Percentiles rank a stretch among this genome's conserved stretches.
phyloP scores from a whole-genome alignment of 2,797 vertebrate genomes.

The Mormyrops attenuatus region DNA sequence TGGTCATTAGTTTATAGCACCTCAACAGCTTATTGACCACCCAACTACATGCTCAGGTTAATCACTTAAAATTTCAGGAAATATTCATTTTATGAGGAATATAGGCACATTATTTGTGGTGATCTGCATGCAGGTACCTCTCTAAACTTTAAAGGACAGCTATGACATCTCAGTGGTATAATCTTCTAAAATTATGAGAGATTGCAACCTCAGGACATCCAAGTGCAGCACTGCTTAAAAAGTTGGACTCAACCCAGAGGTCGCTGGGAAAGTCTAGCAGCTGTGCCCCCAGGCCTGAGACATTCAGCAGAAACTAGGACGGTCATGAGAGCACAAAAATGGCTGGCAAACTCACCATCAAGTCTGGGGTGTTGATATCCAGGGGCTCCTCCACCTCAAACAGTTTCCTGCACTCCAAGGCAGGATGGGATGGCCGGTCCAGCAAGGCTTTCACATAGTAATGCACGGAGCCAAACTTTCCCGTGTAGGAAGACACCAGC shows the following conservation, averaged over 20 bases:
- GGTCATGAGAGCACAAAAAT: background rate
- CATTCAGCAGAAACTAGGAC: background rate
- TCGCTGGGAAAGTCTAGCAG: background rate
- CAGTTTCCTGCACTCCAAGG: conserved; percentile 65
- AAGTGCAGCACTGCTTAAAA: background rate
- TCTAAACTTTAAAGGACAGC: background rate
- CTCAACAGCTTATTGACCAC: background rate
- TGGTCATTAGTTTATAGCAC: background rate
- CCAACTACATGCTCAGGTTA: background rate
- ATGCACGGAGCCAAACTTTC: conserved; percentile 85
- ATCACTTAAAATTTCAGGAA: too few species aligned
- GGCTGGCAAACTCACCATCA: conserved; percentile 68
- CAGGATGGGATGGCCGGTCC: conserved; percentile 66
- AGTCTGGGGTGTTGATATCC: conserved; percentile 84
- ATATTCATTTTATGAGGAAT: background rate
- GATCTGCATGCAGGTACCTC: background rate
- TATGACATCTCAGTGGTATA: background rate
- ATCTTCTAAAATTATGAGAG: background rate
- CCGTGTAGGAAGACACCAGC: conserved; percentile 86
- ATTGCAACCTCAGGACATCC: background rate
- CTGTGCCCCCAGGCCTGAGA: background rate
- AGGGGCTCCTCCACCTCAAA: conserved; percentile 91
- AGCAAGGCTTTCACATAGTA: conserved; percentile 81
- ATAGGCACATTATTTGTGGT: background rate
- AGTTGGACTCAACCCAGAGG: background rate